Evolutionary conservation across 2,797 vertebrate species (phyloP), one percentile per base, ranked within the genome.

Genomic region (Ispidina picta): DNA sequence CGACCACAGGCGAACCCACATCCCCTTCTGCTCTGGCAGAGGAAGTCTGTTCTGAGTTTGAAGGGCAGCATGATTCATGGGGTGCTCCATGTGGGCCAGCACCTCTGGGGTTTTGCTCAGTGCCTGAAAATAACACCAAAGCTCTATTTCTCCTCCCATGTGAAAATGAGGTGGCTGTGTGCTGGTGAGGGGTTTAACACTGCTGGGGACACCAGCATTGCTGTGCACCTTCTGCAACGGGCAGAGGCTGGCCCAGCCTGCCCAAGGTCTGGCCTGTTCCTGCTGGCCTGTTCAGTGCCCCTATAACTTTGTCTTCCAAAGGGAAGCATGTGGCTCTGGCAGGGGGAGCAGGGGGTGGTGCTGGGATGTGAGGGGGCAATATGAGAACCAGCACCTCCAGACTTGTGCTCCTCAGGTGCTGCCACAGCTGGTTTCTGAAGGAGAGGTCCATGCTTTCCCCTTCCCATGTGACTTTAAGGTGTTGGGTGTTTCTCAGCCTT

Each of bases 11-110:
- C 2, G 2, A 89, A 65, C 58, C 83, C 70, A 55, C 80, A 81
- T 88, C 74, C 86, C 46, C 46, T 79, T 75, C 55, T 69, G 43
- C 33, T 37, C 37, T 11, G 55, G 20, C 35, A 17, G 28, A 76
- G 54, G 62, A 83, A 90, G 62, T 13, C 37, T 49, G 0, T 25
- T 62, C 23, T 55, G 68, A 23, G 35, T 56, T 35, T 2, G 10
- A n/a, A 56, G 81, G 28, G 39, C 69, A 37, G 15, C 0, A 1
- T 31, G 84, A 58, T 31, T 46, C 78, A 56, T 0, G 0, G 76
- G 58, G 3, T 55, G 18, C 16, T 18, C 41, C 0, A 0, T 3
- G 33, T 2, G 2, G 17, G 48, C 16, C 12, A 15, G 39, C 7
- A 63, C 52, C 28, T 16, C 0, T 10, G 15, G 59, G 46, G 12